phyloP scores from a whole-genome alignment of 2,113 vertebrate species.

The Haplochromis burtoni region DNA sequence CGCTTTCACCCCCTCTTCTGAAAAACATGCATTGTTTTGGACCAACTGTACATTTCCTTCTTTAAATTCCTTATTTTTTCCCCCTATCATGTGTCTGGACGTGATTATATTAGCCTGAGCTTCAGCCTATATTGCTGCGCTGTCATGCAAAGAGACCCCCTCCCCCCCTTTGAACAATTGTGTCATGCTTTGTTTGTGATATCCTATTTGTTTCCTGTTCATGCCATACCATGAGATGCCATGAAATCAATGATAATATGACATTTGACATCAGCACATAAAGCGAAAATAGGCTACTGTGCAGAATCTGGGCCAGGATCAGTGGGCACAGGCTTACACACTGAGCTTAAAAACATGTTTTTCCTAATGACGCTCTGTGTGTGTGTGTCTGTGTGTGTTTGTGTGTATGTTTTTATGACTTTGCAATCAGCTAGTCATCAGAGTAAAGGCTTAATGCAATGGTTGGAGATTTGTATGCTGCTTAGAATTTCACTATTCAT shows the following conservation, averaged over 20 bases:
- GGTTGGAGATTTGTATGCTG: not conserved
- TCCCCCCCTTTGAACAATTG: not conserved
- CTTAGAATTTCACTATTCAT: not conserved
- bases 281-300: not conserved
- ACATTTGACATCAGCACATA: not conserved
- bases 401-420: not conserved
- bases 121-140: not conserved
- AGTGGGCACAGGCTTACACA: not conserved
- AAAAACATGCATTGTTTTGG: not conserved
- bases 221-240: not conserved
- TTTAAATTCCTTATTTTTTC: accelerated
- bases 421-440: not conserved
- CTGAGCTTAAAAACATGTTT: not conserved
- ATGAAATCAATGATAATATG: not conserved
- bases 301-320: constrained; percentile 21
- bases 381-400: not conserved
- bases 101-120: not conserved
- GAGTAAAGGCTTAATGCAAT: not conserved
- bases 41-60: not conserved
- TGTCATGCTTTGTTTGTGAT: constrained; percentile 6
- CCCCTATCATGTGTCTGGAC: not conserved
- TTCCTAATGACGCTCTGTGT: not conserved
- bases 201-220: not conserved
- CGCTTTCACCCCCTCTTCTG: not conserved
- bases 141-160: not conserved